Conservation (phyloP, 1,140 invertebrate genomes). For the Berghia stephanieae region DNA sequence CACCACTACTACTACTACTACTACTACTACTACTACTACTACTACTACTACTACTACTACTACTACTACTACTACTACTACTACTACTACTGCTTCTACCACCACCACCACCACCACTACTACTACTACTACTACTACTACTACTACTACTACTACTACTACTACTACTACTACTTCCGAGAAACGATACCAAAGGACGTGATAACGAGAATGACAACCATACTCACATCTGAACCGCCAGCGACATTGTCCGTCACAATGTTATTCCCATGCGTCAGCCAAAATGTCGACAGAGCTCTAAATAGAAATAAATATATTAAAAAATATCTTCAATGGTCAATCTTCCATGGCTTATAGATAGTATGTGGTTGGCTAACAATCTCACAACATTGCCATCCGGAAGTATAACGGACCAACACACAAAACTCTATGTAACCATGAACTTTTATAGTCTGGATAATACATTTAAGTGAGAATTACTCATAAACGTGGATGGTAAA, state of each 20-base stretch:
- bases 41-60: constrained; percentile 2
- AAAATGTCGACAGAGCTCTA: constrained; percentile 27
- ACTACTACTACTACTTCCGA: not conserved
- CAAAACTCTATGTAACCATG: too few species aligned
- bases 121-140: constrained; percentile 2
- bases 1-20: constrained; percentile 2
- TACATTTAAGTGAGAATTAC: too few species aligned
- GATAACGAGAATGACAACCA: not conserved
- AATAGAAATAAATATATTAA: not conserved
- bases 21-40: constrained; percentile 3
- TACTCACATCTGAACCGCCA: constrained; percentile 19
- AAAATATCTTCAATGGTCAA: too few species aligned
- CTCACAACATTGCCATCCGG: too few species aligned
- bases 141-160: constrained; percentile 2
- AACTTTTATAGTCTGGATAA: too few species aligned
- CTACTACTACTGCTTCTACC: too few species aligned
- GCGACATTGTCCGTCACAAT: constrained; percentile 35
- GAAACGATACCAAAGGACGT: not conserved
- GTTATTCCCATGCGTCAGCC: constrained; percentile 33
- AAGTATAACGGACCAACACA: too few species aligned
- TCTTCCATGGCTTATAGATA: too few species aligned
- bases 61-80: constrained; percentile 2
- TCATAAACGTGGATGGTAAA: too few species aligned
- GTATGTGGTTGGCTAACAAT: too few species aligned
- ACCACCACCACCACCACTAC: too few species aligned